Conservation (phyloP, 37 sponge, comb jelly and placozoan species). For the Lycopodina hypogea region DNA sequence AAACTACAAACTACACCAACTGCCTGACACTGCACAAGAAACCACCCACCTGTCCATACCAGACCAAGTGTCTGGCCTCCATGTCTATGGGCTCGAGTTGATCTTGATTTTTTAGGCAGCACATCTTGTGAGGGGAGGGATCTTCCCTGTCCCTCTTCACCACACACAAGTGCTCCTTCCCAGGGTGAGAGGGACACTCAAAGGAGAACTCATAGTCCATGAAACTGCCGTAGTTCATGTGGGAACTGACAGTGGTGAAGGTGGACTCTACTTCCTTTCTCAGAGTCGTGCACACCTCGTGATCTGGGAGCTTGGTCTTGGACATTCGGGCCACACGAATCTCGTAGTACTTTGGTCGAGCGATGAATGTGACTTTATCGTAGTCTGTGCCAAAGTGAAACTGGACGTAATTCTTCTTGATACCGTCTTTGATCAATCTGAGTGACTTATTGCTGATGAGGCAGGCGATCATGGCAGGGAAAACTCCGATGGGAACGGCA, state of each 20-base stretch:
- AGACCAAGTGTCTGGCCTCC: not conserved
- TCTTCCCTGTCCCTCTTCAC: not conserved
- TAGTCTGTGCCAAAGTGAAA: not conserved
- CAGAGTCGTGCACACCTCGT: not conserved
- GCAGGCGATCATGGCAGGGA: not conserved
- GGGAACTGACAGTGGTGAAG: not conserved
- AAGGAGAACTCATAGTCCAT: not conserved
- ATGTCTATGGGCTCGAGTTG: not conserved
- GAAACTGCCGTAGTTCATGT: not conserved
- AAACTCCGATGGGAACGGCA: conserved; percentile 4
- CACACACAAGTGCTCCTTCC: not conserved
- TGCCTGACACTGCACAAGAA: no score
- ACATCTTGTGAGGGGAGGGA: not conserved
- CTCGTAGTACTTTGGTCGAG: conserved; percentile 2
- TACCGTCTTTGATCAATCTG: not conserved
- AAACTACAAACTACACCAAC: no score
- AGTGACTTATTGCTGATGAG: not conserved
- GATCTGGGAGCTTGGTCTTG: not conserved
- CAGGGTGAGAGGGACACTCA: conserved; percentile 13
- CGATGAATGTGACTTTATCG: not conserved
- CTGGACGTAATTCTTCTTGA: not conserved
- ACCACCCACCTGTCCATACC: not conserved
- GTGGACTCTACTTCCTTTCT: not conserved
- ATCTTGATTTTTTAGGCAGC: not conserved
- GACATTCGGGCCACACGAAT: not conserved